Evolutionary conservation across 2,797 vertebrate species (phyloP).

Genomic region (Tadarida brasiliensis): DNA sequence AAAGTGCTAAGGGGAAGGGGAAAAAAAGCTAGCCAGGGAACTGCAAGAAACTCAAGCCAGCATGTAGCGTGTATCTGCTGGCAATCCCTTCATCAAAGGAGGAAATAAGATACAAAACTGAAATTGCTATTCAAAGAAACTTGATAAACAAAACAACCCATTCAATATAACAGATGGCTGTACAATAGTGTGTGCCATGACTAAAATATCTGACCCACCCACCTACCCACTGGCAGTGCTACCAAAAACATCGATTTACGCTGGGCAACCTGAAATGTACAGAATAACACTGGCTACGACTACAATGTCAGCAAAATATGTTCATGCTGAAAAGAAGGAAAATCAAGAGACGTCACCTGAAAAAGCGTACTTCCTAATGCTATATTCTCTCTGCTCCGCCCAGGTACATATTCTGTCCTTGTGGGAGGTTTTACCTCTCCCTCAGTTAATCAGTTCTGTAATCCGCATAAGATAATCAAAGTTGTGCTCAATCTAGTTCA

Average conservation of each 20-base stretch:
- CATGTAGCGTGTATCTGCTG: conserved; percentile 80
- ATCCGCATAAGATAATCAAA: not conserved
- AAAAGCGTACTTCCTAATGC: conserved; percentile 24
- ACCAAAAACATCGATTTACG: conserved; percentile 78
- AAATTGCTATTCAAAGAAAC: conserved; percentile 84
- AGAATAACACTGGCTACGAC: conserved; percentile 50
- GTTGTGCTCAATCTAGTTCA: not conserved
- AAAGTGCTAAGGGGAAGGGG: conserved; percentile 62
- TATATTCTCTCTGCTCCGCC: not conserved
- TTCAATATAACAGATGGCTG: conserved; percentile 84
- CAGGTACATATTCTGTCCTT: not conserved
- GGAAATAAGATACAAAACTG: conserved; percentile 82
- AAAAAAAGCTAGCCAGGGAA: conserved; percentile 59
- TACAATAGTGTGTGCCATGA: conserved; percentile 77
- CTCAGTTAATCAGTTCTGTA: not conserved
- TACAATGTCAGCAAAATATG: conserved; percentile 75
- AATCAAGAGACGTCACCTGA: conserved; percentile 36
- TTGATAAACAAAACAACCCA: conserved; percentile 84
- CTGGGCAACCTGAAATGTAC: conserved; percentile 75
- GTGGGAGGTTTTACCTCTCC: not conserved
- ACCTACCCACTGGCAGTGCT: conserved; percentile 77
- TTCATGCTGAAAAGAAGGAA: conserved; percentile 58
- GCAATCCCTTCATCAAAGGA: conserved; percentile 79
- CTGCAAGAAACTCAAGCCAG: conserved; percentile 80
- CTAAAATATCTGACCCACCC: conserved; percentile 83